These are phyloP conservation scores for Nyctereutes procyonoides DNA, from an alignment of 2,113 vertebrate species.

Conservation along the genomic window DNA sequence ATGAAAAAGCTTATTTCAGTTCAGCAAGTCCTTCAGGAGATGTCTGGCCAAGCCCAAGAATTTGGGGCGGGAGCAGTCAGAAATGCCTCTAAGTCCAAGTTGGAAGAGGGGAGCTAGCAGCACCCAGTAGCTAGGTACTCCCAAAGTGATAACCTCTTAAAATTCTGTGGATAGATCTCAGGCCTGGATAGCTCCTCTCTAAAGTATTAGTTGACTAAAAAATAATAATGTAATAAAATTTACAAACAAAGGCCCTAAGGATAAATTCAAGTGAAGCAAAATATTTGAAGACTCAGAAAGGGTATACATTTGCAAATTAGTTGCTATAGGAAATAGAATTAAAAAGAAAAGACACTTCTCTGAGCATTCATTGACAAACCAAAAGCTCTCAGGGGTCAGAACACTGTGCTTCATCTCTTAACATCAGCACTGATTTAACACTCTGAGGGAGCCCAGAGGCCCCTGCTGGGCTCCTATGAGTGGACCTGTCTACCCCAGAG, in stretches of 20 bases:
- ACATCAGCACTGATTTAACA: background rate
- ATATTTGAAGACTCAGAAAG: background rate
- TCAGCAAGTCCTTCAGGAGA: background rate
- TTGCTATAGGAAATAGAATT: constrained; percentile 19
- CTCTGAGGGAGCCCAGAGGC: background rate
- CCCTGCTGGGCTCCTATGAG: background rate
- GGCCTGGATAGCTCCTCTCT: background rate
- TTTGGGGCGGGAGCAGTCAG: background rate
- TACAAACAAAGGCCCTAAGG: background rate
- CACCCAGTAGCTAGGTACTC: background rate
- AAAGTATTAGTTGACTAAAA: background rate
- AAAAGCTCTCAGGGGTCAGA: background rate
- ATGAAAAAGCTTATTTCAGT: background rate
- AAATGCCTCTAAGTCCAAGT: background rate
- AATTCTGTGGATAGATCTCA: background rate
- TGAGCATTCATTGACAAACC: background rate
- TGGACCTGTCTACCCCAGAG: background rate
- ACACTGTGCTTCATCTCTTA: background rate
- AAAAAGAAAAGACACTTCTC: background rate
- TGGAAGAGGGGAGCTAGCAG: background rate
- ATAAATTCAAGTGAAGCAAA: constrained; percentile 33
- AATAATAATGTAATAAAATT: background rate
- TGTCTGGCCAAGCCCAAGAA: background rate
- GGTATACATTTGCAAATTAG: constrained; percentile 31
- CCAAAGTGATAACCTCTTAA: background rate